phyloP scores from a whole-genome alignment of 2,797 vertebrate species.

The Syngnathus acus region DNA sequence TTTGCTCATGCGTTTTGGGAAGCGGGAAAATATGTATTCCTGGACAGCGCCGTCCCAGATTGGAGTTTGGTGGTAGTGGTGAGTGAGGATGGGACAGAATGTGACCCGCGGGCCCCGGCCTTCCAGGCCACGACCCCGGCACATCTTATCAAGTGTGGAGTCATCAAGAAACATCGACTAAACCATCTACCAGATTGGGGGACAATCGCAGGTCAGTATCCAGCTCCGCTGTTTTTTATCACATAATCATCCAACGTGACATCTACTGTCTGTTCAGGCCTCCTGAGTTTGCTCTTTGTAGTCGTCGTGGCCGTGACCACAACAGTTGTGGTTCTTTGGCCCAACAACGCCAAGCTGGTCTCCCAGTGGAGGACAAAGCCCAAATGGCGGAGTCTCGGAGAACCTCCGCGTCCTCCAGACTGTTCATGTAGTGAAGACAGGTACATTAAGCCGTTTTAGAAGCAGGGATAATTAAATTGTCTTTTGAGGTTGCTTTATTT shows the following conservation, averaged over 20 bases:
- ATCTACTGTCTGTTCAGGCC: conserved; percentile 52
- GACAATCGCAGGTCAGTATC: conserved; percentile 69
- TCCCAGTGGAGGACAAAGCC: conserved; percentile 72
- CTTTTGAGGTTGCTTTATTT: not conserved
- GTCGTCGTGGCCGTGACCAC: conserved; percentile 65
- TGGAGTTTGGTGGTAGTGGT: conserved; percentile 78
- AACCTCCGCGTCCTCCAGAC: conserved; percentile 66
- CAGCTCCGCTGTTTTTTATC: not conserved
- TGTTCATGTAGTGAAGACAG: conserved; percentile 68
- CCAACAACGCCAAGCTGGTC: conserved; percentile 51
- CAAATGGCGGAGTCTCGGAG: conserved; percentile 81
- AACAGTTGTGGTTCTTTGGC: conserved; percentile 73
- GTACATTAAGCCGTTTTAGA: conserved; percentile 46
- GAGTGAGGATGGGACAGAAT: conserved; percentile 67
- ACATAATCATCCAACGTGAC: too few species aligned
- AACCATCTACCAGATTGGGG: conserved; percentile 84
- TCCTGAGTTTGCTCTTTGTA: conserved; percentile 72
- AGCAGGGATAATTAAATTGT: not conserved
- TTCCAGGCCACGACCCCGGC: conserved; percentile 83
- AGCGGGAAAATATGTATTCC: conserved; percentile 81
- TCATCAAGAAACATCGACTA: conserved; percentile 67
- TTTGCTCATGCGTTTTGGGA: conserved; percentile 88
- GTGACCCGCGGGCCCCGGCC: conserved; percentile 51
- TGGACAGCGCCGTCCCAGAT: conserved; percentile 72
- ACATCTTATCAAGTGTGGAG: conserved; percentile 73